These are phyloP conservation scores for Melipona quadrifasciata DNA, from an alignment of 1,140 invertebrate genomes.

Conservation along the genomic window DNA sequence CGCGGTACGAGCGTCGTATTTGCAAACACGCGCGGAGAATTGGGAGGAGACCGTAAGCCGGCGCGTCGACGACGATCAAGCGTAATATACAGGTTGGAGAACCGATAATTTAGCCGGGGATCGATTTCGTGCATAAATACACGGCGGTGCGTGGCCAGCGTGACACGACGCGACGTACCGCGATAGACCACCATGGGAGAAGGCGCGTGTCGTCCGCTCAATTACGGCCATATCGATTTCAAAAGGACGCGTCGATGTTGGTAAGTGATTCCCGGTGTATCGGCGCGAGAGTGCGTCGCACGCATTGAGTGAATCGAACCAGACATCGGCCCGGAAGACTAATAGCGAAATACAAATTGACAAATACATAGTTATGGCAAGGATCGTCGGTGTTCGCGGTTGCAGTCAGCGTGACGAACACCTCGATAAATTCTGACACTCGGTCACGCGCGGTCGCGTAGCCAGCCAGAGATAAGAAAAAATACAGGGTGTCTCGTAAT, in stretches of 20 bases:
- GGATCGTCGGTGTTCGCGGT: not conserved
- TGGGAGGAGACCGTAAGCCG: conserved; percentile 19
- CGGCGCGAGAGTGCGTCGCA: not conserved
- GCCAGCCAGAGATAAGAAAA: conserved; percentile 20
- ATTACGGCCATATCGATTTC: conserved; percentile 39
- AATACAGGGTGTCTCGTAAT: conserved; percentile 13
- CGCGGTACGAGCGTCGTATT: not conserved
- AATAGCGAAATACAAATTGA: not conserved
- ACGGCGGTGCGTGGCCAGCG: conserved; percentile 19
- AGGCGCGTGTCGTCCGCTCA: conserved; percentile 60
- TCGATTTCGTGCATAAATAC: conserved; percentile 51
- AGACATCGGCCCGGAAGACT: not conserved
- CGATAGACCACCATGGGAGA: conserved; percentile 57
- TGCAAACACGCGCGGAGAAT: not conserved
- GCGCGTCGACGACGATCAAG: conserved; percentile 33
- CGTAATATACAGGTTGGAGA: conserved; percentile 19
- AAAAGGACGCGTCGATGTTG: not conserved
- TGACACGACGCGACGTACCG: conserved; percentile 15
- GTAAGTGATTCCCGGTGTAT: not conserved
- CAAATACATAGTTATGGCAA: no score
- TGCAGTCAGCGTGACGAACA: not conserved
- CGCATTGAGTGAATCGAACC: not conserved
- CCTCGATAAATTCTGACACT: conserved; percentile 24
- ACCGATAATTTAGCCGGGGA: conserved; percentile 50
- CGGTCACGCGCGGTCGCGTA: conserved; percentile 8